Evolutionary conservation across 2,888 invertebrate genomes (phyloP), one percentile per base, ranked within the genome.

Genomic region (Trisateles emortualis): DNA sequence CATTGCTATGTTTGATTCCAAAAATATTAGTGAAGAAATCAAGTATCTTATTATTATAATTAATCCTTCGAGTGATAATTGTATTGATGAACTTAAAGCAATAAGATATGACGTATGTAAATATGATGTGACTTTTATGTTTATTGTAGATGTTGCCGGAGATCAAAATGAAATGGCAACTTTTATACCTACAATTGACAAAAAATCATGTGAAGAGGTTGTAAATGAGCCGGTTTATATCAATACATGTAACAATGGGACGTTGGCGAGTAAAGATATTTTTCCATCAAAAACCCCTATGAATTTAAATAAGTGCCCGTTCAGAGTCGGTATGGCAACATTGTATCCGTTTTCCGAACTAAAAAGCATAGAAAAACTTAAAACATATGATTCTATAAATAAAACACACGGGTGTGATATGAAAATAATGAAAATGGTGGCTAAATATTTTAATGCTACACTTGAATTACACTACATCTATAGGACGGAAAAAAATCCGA

Each of bases 401-500:
- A 59, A 78, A 30, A 55, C 67, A 0, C 41, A 61, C 24, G 92
- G 91, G 22, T 76, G 77, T 0, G 92, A 92, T 53, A 51, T 81
- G 1, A 83, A 86, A 62, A 72, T 88, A 0, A 50, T 89, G 1
- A 88, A 89, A 73, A 86, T 88, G 1, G 63, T 87, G n/a, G 64
- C 78, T 4, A 45, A 82, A 8, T 71, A 81, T 55, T 78, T 87
- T 0, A 90, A 91, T 48, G 81, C 82, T 0, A 76, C 79, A 0
- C 52, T 87, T 10, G 71, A 81, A 0, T 55, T 84, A 24, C 68
- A 77, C 59, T 86, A 81, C 40, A 76, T 87, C 45, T 42, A 53
- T 13, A 78, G 68, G 46, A 59, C 59, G 5, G 77, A 80, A 68
- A 78, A 79, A 59, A 81, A 76, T 50, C 75, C 79, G 0, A 69